Percentiles rank a stretch among this genome's conserved stretches.
Evolutionary conservation across 2,797 vertebrate genomes (phyloP).

Genomic region (Columba guinea): DNA sequence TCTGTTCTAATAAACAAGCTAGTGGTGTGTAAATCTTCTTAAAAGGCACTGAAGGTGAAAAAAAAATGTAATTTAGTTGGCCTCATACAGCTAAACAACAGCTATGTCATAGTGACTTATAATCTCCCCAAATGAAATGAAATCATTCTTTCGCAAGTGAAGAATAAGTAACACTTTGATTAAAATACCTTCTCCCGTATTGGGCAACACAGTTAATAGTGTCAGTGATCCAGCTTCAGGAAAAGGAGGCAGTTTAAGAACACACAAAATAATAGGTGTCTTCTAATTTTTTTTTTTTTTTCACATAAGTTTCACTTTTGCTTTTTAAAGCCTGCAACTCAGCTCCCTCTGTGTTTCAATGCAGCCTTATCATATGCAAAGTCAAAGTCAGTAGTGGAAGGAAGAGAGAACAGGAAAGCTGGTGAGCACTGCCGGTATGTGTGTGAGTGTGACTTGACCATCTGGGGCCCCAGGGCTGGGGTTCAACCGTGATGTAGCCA

Average conservation of each 20-base stretch:
- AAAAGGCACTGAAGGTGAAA: slow-evolving; percentile 22
- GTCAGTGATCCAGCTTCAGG: slow-evolving; percentile 59
- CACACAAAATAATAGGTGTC: not conserved
- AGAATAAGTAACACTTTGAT: slow-evolving; percentile 78
- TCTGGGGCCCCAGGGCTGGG: slow-evolving; percentile 56
- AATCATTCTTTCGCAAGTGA: slow-evolving; percentile 82
- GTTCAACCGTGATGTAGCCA: slow-evolving; percentile 81
- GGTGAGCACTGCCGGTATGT: slow-evolving; percentile 32
- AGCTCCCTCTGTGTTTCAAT: not conserved
- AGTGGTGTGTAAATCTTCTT: not conserved
- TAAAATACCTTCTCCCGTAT: slow-evolving; percentile 66
- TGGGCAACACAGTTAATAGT: slow-evolving; percentile 39
- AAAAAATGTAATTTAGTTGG: slow-evolving; percentile 10
- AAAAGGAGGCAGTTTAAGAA: slow-evolving; percentile 48
- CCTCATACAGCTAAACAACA: slow-evolving; percentile 83
- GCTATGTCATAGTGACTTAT: slow-evolving; percentile 82
- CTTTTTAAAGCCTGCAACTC: not conserved
- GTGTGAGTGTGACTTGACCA: slow-evolving; percentile 49
- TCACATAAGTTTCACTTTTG: not conserved
- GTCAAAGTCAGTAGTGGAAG: slow-evolving; percentile 32
- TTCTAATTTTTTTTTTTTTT: not conserved
- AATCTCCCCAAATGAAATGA: slow-evolving; percentile 73
- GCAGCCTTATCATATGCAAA: slow-evolving; percentile 3
- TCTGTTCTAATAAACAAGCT: not conserved
- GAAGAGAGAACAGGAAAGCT: slow-evolving; percentile 6